A percentile compares a stretch with the other conserved stretches of the same genome.
Evolutionary conservation across 2,888 invertebrate genomes (phyloP).

Genomic region (Morpho helenor): DNA sequence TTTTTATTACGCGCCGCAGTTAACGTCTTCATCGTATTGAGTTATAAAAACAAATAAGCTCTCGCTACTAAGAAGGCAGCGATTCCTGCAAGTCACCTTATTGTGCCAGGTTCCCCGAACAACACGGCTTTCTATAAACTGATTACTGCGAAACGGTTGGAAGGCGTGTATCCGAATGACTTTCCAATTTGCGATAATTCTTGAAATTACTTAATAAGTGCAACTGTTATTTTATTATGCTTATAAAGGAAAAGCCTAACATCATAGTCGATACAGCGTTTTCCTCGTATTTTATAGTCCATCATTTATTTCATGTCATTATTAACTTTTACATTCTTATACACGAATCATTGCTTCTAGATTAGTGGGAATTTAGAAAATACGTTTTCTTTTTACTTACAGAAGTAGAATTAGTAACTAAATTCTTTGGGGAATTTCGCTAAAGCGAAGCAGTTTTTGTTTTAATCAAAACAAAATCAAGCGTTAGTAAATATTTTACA

Average conservation of each 20-base stretch:
- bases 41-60: constrained; percentile 28
- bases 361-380: no score
- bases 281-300: no score
- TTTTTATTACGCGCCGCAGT: constrained; percentile 25
- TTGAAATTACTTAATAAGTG: constrained; percentile 9
- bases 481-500: no score
- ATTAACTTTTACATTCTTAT: no score
- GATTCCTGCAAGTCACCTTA: constrained; percentile 28
- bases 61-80: constrained; percentile 31
- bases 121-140: constrained; percentile 26
- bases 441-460: no score
- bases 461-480: no score
- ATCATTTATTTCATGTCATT: no score
- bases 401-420: no score
- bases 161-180: constrained; percentile 7
- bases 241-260: background rate
- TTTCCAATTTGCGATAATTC: constrained; percentile 21
- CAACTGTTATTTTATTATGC: constrained; percentile 2
- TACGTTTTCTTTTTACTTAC: no score
- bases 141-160: constrained; percentile 21
- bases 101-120: constrained; percentile 24
- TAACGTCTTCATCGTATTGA: constrained; percentile 36
- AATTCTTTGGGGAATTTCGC: no score
- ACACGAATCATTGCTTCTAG: no score
- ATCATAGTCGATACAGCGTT: no score